Base-by-base conservation (phyloP, 2,797 vertebrate species). In the Phrynocephalus forsythii region DNA sequence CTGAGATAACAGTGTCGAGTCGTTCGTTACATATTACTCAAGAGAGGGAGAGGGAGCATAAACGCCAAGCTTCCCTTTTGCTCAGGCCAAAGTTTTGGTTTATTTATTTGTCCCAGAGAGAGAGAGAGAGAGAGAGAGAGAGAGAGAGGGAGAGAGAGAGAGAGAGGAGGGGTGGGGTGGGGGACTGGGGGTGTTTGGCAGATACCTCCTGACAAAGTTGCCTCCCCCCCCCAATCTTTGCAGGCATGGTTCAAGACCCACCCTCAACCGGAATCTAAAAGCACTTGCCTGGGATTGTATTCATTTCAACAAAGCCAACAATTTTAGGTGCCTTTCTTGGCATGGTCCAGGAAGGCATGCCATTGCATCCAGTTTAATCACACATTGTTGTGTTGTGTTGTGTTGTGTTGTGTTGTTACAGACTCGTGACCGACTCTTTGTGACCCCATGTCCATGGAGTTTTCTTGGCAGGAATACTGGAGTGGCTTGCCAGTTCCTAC, bases 1-100 rank as follows among this genome's bases (percentile, higher is more conserved):
- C 93, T 89, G 85, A 90, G 93, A 92, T 93, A 94, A 94, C 88
- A 93, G 92, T 85, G 44, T 3, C 91, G 92, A 94, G 90, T 91
- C 89, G 90, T 91, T 93, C 91, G 89, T 92, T 92, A 81, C 92
- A 84, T 92, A 92, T 90, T 50, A 83, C 90, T 94, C 92, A 90
- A 91, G 94, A 86, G 91, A 79, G 76, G 7, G 86, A 16, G 77
- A 63, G 20, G 20, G 60, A 4, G 0, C 18, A 20, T 7, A 66
- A 68, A 78, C n/a, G 67, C 28, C 87, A 84, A 69, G 50, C 38
- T 63, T 81, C 76, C 78, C 87, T 81, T 84, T 84, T 85, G 44
- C 56, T 33, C 15, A 26, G 83, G 83, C 83, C 85, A 82, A 82
- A 56, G 26, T 60, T 76, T 81, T 68, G 79, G 66, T 83, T 84